phyloP scores from a whole-genome alignment of 2,113 vertebrate species.

The Collichthys lucidus region DNA sequence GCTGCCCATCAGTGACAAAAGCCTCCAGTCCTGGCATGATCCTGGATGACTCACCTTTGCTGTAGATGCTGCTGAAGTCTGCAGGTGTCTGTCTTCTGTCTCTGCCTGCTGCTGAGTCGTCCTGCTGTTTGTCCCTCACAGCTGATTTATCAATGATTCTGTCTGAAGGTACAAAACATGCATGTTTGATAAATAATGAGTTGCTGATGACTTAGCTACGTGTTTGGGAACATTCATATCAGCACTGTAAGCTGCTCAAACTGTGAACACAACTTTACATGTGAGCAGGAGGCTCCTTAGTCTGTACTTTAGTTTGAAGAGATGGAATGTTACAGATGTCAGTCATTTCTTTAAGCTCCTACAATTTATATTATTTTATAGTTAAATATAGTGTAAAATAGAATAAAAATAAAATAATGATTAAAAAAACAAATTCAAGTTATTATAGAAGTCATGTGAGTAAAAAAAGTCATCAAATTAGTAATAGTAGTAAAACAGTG shows the following conservation, averaged over 20 bases:
- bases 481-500: no score
- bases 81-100: slow-evolving; percentile 4
- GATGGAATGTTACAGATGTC: no score
- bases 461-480: no score
- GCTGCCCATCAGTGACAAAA: background rate
- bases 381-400: no score
- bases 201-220: background rate
- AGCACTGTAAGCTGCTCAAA: background rate
- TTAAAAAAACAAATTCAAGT: no score
- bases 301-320: no score
- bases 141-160: slow-evolving; percentile 1
- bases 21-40: background rate
- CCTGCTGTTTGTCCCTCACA: slow-evolving; percentile 32
- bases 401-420: no score
- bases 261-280: no score
- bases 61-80: slow-evolving; percentile 76
- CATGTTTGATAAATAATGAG: background rate
- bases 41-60: slow-evolving; percentile 68
- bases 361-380: no score
- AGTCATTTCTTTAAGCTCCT: no score
- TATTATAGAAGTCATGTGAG: no score
- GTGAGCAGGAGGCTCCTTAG: no score
- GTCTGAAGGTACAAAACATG: slow-evolving; percentile 37
- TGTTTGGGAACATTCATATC: background rate
- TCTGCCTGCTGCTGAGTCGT: slow-evolving; percentile 20